Evolutionary conservation across 2,888 invertebrate species (phyloP), one percentile per base, ranked within the genome.

Genomic region (Pheosia gnoma): DNA sequence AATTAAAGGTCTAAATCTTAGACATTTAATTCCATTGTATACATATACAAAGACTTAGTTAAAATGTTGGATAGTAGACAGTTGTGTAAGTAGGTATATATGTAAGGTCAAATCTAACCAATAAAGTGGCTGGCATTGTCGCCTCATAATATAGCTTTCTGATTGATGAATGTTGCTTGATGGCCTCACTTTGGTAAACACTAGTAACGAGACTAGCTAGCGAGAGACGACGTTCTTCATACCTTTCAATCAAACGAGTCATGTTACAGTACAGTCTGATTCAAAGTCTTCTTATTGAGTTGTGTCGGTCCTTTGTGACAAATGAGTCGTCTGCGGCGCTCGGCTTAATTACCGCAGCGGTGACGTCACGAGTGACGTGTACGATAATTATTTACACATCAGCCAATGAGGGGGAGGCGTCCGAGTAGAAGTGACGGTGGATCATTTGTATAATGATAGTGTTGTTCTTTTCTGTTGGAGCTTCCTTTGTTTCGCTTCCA

Each of bases 251-350:
- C 10, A 4, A 10, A 45, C 3, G 10, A 47, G 11, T 53, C 0
- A 39, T 55, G 13, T 55, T 39, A 39, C 55, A 13, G 13, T 8
- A 39, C 55, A 10, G 55, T 39, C n/a, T 39, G 11, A 54, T n/a
- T 38, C 13, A 37, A 3, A 13, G 55, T 9, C 39, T 10, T 39
- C 8, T 39, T 39, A 55, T 39, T 39, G 39, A 38, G 55, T 37
- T 11, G 11, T 39, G 55, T 53, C 55, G 55, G n/a, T 39, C 39
- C 55, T 13, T 8, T 6, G n/a, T 55, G 55, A 55, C 55, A 55
- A 55, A 55, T 55, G 39, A 55, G 39, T 55, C 55, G n/a, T 38
- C 55, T 38, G 55, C 55, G 55, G 38, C 55, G 55, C 53, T 53
- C 53, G 53, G 53, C 55, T 39, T 55, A 55, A 55, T 55, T 55